Evolutionary conservation across 2,113 vertebrate species (phyloP).

Genomic region (Scytalopus superciliaris): DNA sequence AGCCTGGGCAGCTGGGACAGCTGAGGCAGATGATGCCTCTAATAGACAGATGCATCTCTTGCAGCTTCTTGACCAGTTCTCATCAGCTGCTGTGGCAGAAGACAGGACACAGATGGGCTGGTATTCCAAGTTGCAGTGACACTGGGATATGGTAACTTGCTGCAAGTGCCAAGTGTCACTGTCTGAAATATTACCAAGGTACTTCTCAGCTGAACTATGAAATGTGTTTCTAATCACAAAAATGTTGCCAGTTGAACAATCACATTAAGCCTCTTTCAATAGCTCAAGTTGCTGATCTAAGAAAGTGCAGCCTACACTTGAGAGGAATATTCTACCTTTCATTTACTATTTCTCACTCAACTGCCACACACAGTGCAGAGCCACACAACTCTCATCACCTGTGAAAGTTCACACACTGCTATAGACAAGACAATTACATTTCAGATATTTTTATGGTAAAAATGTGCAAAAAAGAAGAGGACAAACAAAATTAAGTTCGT

Average conservation of each 20-base stretch:
- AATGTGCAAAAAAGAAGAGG: not conserved
- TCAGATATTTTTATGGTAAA: not conserved
- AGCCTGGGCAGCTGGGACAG: not conserved
- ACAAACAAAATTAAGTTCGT: not conserved
- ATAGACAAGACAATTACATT: not conserved
- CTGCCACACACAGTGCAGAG: not conserved
- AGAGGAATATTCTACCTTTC: not conserved
- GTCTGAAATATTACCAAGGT: not conserved
- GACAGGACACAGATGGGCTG: not conserved
- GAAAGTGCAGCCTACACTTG: fast-evolving
- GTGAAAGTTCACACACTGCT: not conserved
- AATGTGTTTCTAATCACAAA: not conserved
- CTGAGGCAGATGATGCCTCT: not conserved
- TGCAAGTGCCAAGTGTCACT: not conserved
- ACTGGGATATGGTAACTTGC: not conserved
- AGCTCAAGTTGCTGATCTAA: not conserved
- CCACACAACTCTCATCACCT: not conserved
- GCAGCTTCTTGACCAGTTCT: not conserved
- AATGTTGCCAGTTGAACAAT: not conserved
- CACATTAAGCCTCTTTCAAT: not conserved
- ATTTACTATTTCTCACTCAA: not conserved
- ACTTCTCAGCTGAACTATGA: not conserved
- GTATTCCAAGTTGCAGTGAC: fast-evolving
- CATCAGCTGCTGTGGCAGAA: not conserved
- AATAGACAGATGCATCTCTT: not conserved